A percentile compares a stretch with the other conserved stretches of the same genome.
phyloP scores from a whole-genome alignment of 2,888 invertebrate species.

The Pocota personata region DNA sequence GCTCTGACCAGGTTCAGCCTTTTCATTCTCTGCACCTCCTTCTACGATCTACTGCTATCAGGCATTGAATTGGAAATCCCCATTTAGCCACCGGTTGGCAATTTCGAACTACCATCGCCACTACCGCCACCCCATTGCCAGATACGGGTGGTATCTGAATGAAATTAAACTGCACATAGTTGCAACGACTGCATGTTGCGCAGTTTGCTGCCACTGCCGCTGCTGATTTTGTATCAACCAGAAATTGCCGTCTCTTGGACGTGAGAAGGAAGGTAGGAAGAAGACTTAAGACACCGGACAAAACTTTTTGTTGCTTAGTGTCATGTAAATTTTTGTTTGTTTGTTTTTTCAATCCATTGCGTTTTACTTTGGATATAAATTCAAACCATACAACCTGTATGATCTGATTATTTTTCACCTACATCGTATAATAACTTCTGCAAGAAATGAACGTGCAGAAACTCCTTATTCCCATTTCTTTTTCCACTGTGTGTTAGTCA shows the following conservation, averaged over 20 bases:
- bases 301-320: conserved; percentile 7
- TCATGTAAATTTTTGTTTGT: too few relatives aligned
- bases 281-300: conserved; percentile 2
- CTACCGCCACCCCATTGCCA: conserved; percentile 7
- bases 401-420: conserved; percentile 54
- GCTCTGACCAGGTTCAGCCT: conserved; percentile 39
- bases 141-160: conserved; percentile 48
- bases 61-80: conserved; percentile 52
- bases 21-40: conserved; percentile 10
- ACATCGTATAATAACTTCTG: conserved; percentile 2
- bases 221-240: conserved; percentile 18
- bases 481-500: conserved; percentile 1
- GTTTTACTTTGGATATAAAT: not conserved
- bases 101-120: conserved; percentile 15
- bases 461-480: conserved; percentile 22
- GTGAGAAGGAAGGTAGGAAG: not conserved
- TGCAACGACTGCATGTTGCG: conserved; percentile 45
- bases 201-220: conserved; percentile 7
- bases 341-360: not conserved
- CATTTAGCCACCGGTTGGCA: conserved; percentile 55
- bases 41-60: not conserved
- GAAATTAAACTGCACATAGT: conserved; percentile 38
- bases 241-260: conserved; percentile 30
- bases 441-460: not conserved
- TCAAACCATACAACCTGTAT: conserved; percentile 18